phyloP scores from a whole-genome alignment of 2,888 invertebrate species.

The Nudaria mundana region DNA sequence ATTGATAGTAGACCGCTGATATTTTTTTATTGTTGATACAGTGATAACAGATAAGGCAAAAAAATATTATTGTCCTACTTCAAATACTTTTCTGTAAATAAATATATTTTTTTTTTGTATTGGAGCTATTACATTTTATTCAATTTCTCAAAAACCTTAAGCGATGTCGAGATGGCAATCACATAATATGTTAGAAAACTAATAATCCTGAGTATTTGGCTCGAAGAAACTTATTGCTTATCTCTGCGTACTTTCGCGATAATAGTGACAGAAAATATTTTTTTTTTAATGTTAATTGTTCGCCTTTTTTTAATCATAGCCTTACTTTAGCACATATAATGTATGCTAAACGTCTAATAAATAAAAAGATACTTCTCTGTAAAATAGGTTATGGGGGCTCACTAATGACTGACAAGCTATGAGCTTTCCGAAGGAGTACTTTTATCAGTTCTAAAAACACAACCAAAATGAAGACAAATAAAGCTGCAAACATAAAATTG shows the following conservation, averaged over 20 bases:
- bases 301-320: conserved; percentile 26
- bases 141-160: no score
- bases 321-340: not conserved
- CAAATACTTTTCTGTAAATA: no score
- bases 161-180: no score
- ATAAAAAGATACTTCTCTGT: not conserved
- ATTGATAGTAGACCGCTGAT: no score
- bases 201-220: no score
- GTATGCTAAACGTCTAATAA: not conserved
- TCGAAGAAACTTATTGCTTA: no score
- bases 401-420: not conserved
- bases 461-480: not conserved
- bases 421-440: not conserved
- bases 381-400: conserved; percentile 1
- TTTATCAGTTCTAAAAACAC: not conserved
- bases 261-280: conserved; percentile 11
- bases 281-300: not conserved
- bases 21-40: no score
- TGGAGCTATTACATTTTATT: no score
- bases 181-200: no score
- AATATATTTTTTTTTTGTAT: no score
- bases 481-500: not conserved
- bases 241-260: not conserved
- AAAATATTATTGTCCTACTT: no score
- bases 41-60: no score